These are phyloP conservation scores for Parazoanthus atlanticus DNA, from an alignment of 92 coral and sea anemone species.

Conservation along the genomic window DNA sequence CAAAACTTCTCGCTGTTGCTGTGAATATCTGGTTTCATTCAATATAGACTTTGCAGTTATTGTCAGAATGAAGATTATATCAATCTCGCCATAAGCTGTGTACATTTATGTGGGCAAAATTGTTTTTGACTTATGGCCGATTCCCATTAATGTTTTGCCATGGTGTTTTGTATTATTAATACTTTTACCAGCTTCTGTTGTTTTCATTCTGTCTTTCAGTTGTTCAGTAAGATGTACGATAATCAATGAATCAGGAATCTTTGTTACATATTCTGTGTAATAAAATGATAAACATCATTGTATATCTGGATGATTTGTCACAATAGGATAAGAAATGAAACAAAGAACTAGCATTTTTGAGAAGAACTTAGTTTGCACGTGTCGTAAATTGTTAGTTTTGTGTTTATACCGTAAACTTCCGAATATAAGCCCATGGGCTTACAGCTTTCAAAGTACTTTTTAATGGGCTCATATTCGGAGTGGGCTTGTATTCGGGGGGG, in stretches of 20 bases:
- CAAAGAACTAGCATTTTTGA: neutral
- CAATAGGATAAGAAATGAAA: neutral
- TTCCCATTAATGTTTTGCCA: neutral
- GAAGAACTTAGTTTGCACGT: neutral
- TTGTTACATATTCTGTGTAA: neutral
- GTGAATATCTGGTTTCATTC: no score
- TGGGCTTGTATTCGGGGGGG: no score
- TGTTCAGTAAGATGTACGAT: neutral
- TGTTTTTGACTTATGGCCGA: neutral
- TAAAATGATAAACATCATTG: neutral
- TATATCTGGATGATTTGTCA: neutral
- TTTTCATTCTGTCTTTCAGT: no score
- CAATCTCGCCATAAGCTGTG: neutral
- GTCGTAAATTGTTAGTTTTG: neutral
- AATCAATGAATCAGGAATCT: neutral
- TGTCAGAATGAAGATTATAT: no score
- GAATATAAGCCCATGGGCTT: no score
- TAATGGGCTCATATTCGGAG: no score
- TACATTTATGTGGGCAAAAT: neutral
- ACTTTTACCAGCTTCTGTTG: neutral
- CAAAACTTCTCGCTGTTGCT: neutral
- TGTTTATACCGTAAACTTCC: no score
- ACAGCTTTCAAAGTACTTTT: no score
- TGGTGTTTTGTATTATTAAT: neutral
- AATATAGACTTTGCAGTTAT: neutral